A percentile compares a stretch with the other conserved stretches of the same genome.
Conservation (phyloP, 64 coral and sea anemone species). For the Pocillopora damicornis region DNA sequence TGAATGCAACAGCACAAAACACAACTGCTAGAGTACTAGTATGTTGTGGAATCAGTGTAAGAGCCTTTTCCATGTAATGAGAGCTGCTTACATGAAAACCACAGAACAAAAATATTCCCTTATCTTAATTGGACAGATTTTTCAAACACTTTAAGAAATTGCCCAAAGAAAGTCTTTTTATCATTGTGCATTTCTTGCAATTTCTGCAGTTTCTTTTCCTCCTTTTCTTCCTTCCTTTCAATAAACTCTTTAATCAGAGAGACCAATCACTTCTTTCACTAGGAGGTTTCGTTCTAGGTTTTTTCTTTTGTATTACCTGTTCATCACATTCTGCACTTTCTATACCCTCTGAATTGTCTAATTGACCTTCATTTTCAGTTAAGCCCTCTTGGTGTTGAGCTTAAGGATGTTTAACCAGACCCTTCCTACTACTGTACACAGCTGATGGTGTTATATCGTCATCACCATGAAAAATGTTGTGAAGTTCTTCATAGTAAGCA, state of each 20-base stretch:
- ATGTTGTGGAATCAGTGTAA: slow-evolving; percentile 33
- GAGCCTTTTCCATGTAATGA: slow-evolving; percentile 32
- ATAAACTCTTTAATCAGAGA: slow-evolving; percentile 61
- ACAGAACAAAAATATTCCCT: not conserved
- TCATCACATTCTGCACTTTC: too few relatives aligned
- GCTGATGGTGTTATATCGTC: not conserved
- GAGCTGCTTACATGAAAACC: slow-evolving; percentile 24
- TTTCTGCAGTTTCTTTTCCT: slow-evolving; percentile 45
- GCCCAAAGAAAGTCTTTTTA: slow-evolving; percentile 44
- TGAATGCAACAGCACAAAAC: slow-evolving; percentile 31
- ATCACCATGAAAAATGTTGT: slow-evolving; percentile 1
- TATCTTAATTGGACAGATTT: slow-evolving; percentile 63
- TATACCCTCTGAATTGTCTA: too few relatives aligned
- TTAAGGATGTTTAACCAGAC: slow-evolving; percentile 13
- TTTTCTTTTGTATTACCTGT: slow-evolving; percentile 1
- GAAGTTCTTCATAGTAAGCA: not conserved
- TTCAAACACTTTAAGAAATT: slow-evolving; percentile 52
- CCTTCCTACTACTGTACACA: slow-evolving; percentile 12
- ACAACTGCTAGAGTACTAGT: slow-evolving; percentile 3
- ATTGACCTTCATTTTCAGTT: not conserved
- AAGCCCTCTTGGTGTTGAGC: slow-evolving; percentile 9
- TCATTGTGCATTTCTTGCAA: slow-evolving; percentile 47
- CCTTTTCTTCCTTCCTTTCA: slow-evolving; percentile 49
- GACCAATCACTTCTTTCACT: slow-evolving; percentile 55
- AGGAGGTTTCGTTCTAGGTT: slow-evolving; percentile 45